A percentile compares a stretch with the other conserved stretches of the same genome.
phyloP scores from a whole-genome alignment of 2,797 vertebrate genomes.

The Epinephelus coioides region DNA sequence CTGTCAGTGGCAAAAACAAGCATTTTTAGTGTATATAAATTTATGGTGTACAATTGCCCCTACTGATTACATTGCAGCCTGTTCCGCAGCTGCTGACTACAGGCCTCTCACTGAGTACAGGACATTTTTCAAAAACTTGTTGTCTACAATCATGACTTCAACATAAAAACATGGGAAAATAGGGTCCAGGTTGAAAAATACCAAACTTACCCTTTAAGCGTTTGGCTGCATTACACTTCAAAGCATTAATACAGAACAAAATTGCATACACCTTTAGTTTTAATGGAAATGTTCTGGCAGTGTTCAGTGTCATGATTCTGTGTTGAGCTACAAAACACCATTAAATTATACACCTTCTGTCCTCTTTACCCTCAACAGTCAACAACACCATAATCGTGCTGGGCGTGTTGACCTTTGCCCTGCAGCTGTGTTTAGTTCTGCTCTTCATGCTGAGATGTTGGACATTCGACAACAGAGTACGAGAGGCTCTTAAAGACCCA shows the following conservation, averaged over 20 bases:
- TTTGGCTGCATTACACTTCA: not conserved
- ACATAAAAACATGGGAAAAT: too few species aligned
- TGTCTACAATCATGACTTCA: too few species aligned
- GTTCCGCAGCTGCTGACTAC: too few species aligned
- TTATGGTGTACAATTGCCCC: too few species aligned
- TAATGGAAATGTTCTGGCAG: slow-evolving; percentile 1
- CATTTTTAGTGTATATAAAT: too few species aligned
- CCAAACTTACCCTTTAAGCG: not conserved
- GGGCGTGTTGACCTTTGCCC: slow-evolving; percentile 75
- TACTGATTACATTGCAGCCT: too few species aligned
- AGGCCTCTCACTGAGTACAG: too few species aligned
- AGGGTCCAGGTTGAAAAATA: too few species aligned
- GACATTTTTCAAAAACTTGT: too few species aligned
- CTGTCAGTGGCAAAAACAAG: too few species aligned
- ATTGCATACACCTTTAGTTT: not conserved
- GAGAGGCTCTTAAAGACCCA: slow-evolving; percentile 46
- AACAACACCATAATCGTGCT: slow-evolving; percentile 62
- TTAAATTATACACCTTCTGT: not conserved
- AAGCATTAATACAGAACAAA: too few species aligned
- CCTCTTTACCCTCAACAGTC: slow-evolving; percentile 52
- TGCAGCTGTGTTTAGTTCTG: slow-evolving; percentile 79
- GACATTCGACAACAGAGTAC: slow-evolving; percentile 61
- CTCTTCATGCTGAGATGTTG: slow-evolving; percentile 74
- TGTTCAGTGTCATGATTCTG: not conserved
- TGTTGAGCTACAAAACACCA: not conserved